Percentiles rank a stretch among this genome's conserved stretches.
These are phyloP conservation scores for Porites cylindrica DNA, from an alignment of 92 coral and sea anemone genomes.

Conservation along the genomic window DNA sequence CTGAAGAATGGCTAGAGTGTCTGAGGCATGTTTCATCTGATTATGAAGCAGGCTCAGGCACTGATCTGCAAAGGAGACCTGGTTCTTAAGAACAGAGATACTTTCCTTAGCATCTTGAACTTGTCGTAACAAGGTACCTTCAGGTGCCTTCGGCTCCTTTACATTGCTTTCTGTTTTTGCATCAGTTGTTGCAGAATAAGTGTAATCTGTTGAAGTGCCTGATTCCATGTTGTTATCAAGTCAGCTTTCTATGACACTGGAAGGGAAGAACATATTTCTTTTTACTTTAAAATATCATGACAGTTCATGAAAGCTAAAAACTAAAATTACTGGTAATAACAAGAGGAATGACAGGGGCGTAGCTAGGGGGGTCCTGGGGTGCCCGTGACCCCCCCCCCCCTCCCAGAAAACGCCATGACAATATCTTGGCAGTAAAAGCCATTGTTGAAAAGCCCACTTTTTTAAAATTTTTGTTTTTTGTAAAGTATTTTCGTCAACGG, in stretches of 20 bases:
- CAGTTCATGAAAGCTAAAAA: background rate
- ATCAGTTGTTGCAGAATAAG: conserved; percentile 19
- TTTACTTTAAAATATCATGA: no score
- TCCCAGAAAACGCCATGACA: no score
- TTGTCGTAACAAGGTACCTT: conserved; percentile 48
- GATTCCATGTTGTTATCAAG: conserved; percentile 19
- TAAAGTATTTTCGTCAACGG: no score
- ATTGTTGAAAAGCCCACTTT: no score
- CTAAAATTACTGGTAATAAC: background rate
- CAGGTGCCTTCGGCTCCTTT: conserved; percentile 49
- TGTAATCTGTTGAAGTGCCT: background rate
- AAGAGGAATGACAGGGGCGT: background rate
- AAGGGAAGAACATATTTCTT: background rate
- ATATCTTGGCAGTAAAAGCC: no score
- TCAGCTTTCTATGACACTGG: background rate
- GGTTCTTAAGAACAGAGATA: conserved; percentile 76
- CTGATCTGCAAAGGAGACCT: conserved; percentile 91
- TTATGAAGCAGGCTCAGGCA: conserved; percentile 86
- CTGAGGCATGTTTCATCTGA: conserved; percentile 94
- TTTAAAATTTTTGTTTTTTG: no score
- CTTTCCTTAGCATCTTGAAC: conserved; percentile 79
- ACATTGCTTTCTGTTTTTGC: background rate
- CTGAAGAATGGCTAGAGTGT: conserved; percentile 88
- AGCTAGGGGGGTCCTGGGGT: no score
- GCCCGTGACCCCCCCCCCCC: no score